These are phyloP conservation scores for Anarrhichthys ocellatus DNA, from an alignment of 2,113 vertebrate genomes.

Conservation along the genomic window DNA sequence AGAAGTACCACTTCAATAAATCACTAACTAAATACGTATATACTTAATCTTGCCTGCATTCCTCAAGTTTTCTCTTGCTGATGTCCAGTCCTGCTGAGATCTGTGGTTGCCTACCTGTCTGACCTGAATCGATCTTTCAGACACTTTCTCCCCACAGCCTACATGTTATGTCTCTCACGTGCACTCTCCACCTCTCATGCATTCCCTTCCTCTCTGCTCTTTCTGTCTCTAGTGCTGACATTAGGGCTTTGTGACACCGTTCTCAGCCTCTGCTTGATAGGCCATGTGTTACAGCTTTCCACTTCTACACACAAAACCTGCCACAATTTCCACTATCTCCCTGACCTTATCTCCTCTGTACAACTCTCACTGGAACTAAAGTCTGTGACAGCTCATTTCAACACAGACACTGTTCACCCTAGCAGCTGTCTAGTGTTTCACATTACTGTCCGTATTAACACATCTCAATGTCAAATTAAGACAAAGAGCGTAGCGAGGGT, in stretches of 20 bases:
- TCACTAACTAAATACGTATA: slow-evolving; percentile 34
- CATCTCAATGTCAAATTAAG: slow-evolving; percentile 63
- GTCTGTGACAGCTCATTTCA: slow-evolving; percentile 63
- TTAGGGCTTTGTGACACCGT: slow-evolving; percentile 38
- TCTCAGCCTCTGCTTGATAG: slow-evolving; percentile 46
- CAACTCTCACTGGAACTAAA: slow-evolving; percentile 48
- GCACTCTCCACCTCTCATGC: slow-evolving; percentile 20
- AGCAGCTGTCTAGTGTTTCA: slow-evolving; percentile 39
- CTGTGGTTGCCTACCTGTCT: neutral
- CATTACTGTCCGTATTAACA: slow-evolving; percentile 43
- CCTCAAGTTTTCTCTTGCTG: slow-evolving; percentile 1
- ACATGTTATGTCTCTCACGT: slow-evolving; percentile 24
- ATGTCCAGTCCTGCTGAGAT: slow-evolving; percentile 3
- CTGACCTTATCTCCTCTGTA: slow-evolving; percentile 66
- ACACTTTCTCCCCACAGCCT: slow-evolving; percentile 8
- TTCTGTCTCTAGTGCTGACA: slow-evolving; percentile 32
- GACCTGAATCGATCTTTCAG: slow-evolving; percentile 43
- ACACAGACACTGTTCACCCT: slow-evolving; percentile 22
- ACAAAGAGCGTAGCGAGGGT: neutral
- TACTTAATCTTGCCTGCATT: slow-evolving; percentile 2
- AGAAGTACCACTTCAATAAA: slow-evolving; percentile 24
- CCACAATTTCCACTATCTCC: slow-evolving; percentile 40
- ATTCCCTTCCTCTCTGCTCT: neutral
- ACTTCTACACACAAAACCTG: slow-evolving; percentile 43
- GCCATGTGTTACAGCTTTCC: slow-evolving; percentile 64